Base-by-base conservation (phyloP, 2,888 invertebrate species). In the Cryptophagus acutangulus region DNA sequence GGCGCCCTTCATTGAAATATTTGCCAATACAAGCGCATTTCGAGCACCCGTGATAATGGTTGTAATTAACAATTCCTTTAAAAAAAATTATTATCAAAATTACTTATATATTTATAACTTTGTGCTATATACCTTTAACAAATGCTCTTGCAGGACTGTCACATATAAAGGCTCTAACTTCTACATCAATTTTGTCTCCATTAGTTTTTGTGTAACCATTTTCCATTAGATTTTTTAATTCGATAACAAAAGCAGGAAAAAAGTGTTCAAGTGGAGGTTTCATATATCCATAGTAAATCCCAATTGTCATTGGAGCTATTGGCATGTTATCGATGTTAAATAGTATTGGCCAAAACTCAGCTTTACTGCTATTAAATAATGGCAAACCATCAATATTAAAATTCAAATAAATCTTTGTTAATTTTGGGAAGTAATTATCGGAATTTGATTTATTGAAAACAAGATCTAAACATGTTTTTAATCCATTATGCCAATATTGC, bases 81-180 rank as follows among this genome's bases (percentile, higher is more conserved):
- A 43, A 33, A 25, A 9, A 35, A 44, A 41, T 16, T n/a, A 37
- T 13, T 15, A 31, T 12, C 9, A 15, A 4, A 37, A 2, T 10
- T 39, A 10, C 12, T 28, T 6, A 28, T 10, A 10, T 6, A 28
- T 5, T 12, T 10, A 28, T 10, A 28, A 28, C n/a, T n/a, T n/a
- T n/a, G n/a, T 20, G 9, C 20, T 18, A 6, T 16, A 17, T 49
- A 49, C 49, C 51, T 51, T 51, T 51, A 16, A 49, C 44, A 41
- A 51, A 49, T n/a, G 42, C 45, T 34, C 49, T 43, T n/a, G 49
- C 49, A 8, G 46, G 46, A 8, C 49, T 48, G 28, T 51, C 49
- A 33, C 41, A 48, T 18, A 51, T 40, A 34, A 50, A 48, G 17
- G 43, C 43, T 46, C 46, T 25, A 10, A 52, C 29, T 35, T 38